Percentiles rank a stretch among this genome's conserved stretches.
These are phyloP conservation scores for Phortica variegata DNA, from an alignment of 1,140 invertebrate genomes.

Conservation along the genomic window DNA sequence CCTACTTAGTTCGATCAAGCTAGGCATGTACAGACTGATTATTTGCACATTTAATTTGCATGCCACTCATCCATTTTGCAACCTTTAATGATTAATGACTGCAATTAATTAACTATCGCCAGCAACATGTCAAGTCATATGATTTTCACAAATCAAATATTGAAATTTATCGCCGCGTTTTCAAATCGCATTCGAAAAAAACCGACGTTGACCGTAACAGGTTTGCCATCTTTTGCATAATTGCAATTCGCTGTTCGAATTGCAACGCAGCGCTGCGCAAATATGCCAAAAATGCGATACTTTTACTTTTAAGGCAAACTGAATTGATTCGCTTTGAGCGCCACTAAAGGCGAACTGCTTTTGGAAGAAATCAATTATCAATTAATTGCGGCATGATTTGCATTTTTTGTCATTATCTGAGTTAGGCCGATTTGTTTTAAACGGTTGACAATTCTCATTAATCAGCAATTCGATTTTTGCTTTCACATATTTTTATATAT, in stretches of 20 bases:
- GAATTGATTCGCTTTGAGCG: too few relatives aligned
- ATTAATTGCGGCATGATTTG: slow-evolving; percentile 3
- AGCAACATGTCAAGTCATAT: too few relatives aligned
- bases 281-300: slow-evolving; percentile 46
- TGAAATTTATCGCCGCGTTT: too few relatives aligned
- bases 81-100: too few relatives aligned
- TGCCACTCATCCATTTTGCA: too few relatives aligned
- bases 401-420: slow-evolving; percentile 10
- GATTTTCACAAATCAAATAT: too few relatives aligned
- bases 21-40: too few relatives aligned
- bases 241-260: slow-evolving; percentile 53
- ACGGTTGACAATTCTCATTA: slow-evolving; percentile 38
- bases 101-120: too few relatives aligned
- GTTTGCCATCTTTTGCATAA: slow-evolving; percentile 47
- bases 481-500: slow-evolving; percentile 18
- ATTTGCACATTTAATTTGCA: too few relatives aligned
- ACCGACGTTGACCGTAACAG: too few relatives aligned
- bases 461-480: slow-evolving; percentile 19
- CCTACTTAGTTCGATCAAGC: too few relatives aligned
- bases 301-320: slow-evolving; percentile 20
- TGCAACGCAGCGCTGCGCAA: slow-evolving; percentile 48
- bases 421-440: slow-evolving; percentile 22
- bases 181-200: too few relatives aligned
- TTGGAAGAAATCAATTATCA: slow-evolving; percentile 5
- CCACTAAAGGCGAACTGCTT: not conserved